These are phyloP conservation scores for Nymphalis polychloros DNA, from an alignment of 2,888 invertebrate genomes.

Conservation along the genomic window DNA sequence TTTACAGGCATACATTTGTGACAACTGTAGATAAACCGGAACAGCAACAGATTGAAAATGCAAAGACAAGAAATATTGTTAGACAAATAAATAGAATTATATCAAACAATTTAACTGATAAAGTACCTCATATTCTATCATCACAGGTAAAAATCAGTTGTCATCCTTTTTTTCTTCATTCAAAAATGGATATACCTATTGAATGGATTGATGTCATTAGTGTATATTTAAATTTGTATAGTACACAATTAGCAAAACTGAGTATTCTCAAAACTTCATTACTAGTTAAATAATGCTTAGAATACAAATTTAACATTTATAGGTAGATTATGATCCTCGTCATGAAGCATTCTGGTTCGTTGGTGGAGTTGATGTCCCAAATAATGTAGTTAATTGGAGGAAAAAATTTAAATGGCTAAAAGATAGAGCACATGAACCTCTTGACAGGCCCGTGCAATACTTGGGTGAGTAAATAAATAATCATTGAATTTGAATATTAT, in stretches of 20 bases:
- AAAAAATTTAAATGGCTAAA: slow-evolving; percentile 64
- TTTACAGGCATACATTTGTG: slow-evolving; percentile 47
- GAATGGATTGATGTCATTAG: no score
- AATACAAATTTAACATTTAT: slow-evolving; percentile 49
- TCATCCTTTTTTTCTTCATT: no score
- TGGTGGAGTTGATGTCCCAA: slow-evolving; percentile 86
- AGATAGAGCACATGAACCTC: slow-evolving; percentile 74
- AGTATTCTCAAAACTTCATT: no score
- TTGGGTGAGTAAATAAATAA: slow-evolving; percentile 64
- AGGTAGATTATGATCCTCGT: slow-evolving; percentile 89
- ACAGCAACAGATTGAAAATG: slow-evolving; percentile 66
- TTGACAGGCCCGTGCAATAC: slow-evolving; percentile 87
- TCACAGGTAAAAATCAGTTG: slow-evolving; percentile 72
- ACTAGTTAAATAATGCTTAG: background rate
- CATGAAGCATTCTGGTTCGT: slow-evolving; percentile 93
- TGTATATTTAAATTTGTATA: no score
- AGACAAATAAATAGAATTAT: slow-evolving; percentile 87
- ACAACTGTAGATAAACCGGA: slow-evolving; percentile 47
- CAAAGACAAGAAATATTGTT: slow-evolving; percentile 76
- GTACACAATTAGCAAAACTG: no score
- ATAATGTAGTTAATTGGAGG: slow-evolving; percentile 64
- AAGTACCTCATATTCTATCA: slow-evolving; percentile 83
- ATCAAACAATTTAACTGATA: slow-evolving; percentile 80
- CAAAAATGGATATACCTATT: no score
- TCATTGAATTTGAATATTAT: background rate